A percentile compares a stretch with the other conserved stretches of the same genome.
Conservation (phyloP, 53 echinoderm and acorn worm species). For the Zoroaster sp. region DNA sequence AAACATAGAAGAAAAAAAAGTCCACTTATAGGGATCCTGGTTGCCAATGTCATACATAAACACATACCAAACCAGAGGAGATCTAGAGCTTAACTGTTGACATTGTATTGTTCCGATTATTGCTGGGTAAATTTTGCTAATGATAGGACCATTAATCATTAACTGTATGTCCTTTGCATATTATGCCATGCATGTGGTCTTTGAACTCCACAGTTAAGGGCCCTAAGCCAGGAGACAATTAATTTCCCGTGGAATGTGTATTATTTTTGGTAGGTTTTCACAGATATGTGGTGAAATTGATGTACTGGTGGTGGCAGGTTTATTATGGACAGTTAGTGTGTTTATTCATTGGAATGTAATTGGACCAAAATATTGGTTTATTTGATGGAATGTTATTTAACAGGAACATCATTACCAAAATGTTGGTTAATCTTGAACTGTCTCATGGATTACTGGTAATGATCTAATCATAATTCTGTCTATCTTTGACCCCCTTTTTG, state of each 20-base stretch:
- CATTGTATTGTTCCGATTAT: conserved; percentile 5
- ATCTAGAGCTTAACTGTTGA: conserved; percentile 16
- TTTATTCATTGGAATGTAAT: too few species aligned
- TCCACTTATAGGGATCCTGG: conserved; percentile 16
- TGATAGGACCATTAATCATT: conserved; percentile 46
- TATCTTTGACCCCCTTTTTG: too few species aligned
- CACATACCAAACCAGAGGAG: conserved; percentile 25
- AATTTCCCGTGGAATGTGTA: background rate
- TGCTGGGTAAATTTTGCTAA: conserved; percentile 45
- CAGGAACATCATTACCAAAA: too few species aligned
- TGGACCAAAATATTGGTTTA: too few species aligned
- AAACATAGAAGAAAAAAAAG: background rate
- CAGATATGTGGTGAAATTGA: background rate
- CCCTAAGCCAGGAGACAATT: background rate
- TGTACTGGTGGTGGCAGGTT: background rate
- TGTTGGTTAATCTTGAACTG: too few species aligned
- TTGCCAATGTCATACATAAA: conserved; percentile 15
- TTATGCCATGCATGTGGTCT: conserved; percentile 2
- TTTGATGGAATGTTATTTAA: too few species aligned
- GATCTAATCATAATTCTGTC: too few species aligned
- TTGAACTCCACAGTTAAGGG: background rate
- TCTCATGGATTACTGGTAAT: too few species aligned
- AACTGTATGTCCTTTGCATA: background rate
- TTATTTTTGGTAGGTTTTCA: background rate
- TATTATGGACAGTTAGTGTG: too few species aligned